phyloP scores from a whole-genome alignment of 2,888 invertebrate genomes.

The Microctonus aethiopoides region DNA sequence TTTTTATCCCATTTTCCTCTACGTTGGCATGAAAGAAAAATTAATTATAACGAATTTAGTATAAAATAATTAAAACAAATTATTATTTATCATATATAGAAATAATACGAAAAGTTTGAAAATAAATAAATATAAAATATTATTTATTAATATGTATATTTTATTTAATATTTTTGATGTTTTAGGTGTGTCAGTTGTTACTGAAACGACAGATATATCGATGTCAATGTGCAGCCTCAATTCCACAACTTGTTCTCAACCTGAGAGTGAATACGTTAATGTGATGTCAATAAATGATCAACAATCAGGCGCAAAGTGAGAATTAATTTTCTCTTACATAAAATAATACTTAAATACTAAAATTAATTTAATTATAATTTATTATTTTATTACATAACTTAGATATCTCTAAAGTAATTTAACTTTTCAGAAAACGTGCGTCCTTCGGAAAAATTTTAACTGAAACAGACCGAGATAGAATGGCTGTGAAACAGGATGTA shows the following conservation, averaged over 20 bases:
- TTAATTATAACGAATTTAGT: conserved; percentile 17
- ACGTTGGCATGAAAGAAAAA: conserved; percentile 19
- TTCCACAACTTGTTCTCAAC: conserved; percentile 64
- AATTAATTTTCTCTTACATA: conserved; percentile 32
- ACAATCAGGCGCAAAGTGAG: conserved; percentile 58
- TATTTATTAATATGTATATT: neutral
- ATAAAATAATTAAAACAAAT: neutral
- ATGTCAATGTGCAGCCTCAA: conserved; percentile 69
- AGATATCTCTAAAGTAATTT: too few relatives aligned
- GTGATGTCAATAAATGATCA: conserved; percentile 54
- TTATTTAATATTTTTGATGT: conserved; percentile 30
- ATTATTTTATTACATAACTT: too few relatives aligned
- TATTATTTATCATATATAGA: neutral
- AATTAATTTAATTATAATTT: too few relatives aligned
- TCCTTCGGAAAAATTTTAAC: conserved; percentile 55
- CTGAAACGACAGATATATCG: conserved; percentile 69
- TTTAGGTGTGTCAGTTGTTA: conserved; percentile 67
- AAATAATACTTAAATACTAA: neutral
- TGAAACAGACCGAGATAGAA: conserved; percentile 52
- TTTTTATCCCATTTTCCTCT: neutral
- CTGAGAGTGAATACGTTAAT: conserved; percentile 68
- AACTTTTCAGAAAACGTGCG: conserved; percentile 58
- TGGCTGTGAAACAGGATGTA: conserved; percentile 41
- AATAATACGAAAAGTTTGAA: conserved; percentile 31
- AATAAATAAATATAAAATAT: conserved; percentile 35